phyloP scores from a whole-genome alignment of 1,140 invertebrate species.

The Hermetia illucens region DNA sequence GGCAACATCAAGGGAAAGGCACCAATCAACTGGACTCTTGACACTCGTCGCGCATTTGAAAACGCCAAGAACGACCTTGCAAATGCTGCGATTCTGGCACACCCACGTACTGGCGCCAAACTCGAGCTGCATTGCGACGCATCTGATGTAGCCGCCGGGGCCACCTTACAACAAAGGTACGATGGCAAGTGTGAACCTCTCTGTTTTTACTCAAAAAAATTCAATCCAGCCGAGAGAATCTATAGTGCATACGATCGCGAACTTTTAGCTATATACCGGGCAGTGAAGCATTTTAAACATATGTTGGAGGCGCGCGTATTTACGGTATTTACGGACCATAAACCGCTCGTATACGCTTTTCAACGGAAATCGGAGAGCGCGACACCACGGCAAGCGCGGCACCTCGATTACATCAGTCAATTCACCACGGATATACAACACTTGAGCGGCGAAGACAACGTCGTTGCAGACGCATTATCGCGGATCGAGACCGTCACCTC shows the following conservation, averaged over 20 bases:
- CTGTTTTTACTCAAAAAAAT: background rate
- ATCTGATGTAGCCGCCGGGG: conserved; percentile 12
- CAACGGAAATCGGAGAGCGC: too few relatives aligned
- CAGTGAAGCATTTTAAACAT: conserved; percentile 18
- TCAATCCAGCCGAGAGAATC: conserved; percentile 10
- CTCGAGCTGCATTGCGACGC: conserved; percentile 12
- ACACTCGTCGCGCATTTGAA: conserved; percentile 10
- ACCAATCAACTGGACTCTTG: conserved; percentile 5
- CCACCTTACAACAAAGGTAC: conserved; percentile 11
- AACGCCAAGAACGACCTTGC: conserved; percentile 14
- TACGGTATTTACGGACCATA: too few relatives aligned
- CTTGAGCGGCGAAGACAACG: too few relatives aligned
- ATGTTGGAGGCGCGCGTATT: conserved; percentile 17
- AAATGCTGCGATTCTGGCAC: conserved; percentile 9
- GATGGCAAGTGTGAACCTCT: background rate
- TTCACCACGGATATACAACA: too few relatives aligned
- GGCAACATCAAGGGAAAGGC: conserved; percentile 14
- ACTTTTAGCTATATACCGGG: conserved; percentile 15
- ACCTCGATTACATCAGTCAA: too few relatives aligned
- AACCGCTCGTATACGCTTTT: too few relatives aligned
- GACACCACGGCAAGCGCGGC: too few relatives aligned
- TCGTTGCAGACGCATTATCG: too few relatives aligned
- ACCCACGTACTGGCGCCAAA: conserved; percentile 6
- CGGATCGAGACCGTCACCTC: too few relatives aligned
- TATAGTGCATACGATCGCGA: conserved; percentile 20